Evolutionary conservation across 1,140 invertebrate genomes (phyloP).

Genomic region (Drosophila pruinosa): DNA sequence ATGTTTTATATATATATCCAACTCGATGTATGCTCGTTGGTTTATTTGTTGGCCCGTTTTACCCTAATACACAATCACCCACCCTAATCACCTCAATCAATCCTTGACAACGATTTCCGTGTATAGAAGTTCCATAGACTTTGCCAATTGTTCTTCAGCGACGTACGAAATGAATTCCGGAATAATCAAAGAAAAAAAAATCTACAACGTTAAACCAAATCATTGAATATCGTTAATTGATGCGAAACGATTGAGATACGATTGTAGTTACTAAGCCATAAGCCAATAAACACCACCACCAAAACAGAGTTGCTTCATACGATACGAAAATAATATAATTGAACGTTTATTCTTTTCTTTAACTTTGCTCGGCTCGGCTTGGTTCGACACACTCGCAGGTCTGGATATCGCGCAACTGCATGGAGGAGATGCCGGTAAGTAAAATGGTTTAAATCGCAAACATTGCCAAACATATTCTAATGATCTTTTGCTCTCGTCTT

Average conservation of each 20-base stretch:
- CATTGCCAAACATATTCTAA: conserved; percentile 2
- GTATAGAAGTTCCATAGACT: conserved; percentile 38
- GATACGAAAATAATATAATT: conserved; percentile 75
- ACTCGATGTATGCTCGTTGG: conserved; percentile 27
- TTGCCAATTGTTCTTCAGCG: conserved; percentile 58
- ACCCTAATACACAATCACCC: not conserved
- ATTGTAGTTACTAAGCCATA: conserved; percentile 49
- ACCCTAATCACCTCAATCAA: not conserved
- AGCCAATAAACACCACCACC: conserved; percentile 54
- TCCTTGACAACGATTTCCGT: conserved; percentile 38
- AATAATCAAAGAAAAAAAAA: conserved; percentile 28
- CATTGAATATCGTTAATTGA: not conserved
- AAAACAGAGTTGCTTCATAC: conserved; percentile 80
- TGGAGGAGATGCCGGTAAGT: conserved; percentile 91
- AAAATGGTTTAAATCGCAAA: not conserved
- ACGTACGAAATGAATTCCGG: conserved; percentile 66
- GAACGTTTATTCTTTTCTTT: conserved; percentile 79
- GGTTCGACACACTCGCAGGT: conserved; percentile 79
- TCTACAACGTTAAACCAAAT: conserved; percentile 54
- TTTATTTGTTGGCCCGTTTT: conserved; percentile 33
- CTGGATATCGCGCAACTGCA: conserved; percentile 88
- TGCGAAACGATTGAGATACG: too few species aligned
- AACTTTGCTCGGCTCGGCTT: conserved; percentile 81
- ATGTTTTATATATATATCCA: conserved; percentile 14
- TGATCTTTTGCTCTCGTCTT: not conserved